Evolutionary conservation across 2,888 invertebrate genomes (phyloP), one percentile per base, ranked within the genome.

Genomic region (Nebria brevicollis): DNA sequence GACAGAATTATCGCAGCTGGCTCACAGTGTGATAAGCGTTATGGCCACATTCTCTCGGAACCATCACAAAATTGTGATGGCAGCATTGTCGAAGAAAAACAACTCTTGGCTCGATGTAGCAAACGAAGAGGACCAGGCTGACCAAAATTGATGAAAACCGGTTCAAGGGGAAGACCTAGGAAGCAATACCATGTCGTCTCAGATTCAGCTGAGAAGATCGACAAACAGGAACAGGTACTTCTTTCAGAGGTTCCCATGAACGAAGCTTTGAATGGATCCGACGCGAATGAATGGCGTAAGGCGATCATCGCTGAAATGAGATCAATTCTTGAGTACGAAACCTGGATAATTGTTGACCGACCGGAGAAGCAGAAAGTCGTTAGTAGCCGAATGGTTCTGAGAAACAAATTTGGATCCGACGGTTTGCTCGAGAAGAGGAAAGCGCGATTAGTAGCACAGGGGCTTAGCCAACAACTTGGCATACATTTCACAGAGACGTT

Each of bases 281-380:
- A 77, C 26, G 10, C 72, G 34, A 54, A 72, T 15, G 54, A 77
- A 25, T 72, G 72, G 77, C 7, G 64, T 42, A 10, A 72, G 3
- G 64, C 72, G 10, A 77, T 77, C 20, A 42, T 70, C 1, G 26
- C 7, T 15, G 77, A 77, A 34, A 3, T 77, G 1, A 54, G 3
- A 20, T 72, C 77, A n/a, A 70, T 82, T 13, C n/a, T 81, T 13
- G 13, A 80, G 25, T 81, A 73, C 15, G 42, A n/a, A 4, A 73
- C 73, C 34, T 76, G 77, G 77, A 13, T 42, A 42, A 11, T 77
- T 15, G 20, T 68, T 13, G 68, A 43, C 15, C 77, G 68, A 13
- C 54, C 70, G 13, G 20, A 68, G 25, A 10, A 68, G 15, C 68
- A 15, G n/a, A 10, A 43, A 77, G 43, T 77, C 3, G 26, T 41